A percentile compares a stretch with the other conserved stretches of the same genome.
These are phyloP conservation scores for Hyla sarda DNA, from an alignment of 2,113 vertebrate species.

Conservation along the genomic window DNA sequence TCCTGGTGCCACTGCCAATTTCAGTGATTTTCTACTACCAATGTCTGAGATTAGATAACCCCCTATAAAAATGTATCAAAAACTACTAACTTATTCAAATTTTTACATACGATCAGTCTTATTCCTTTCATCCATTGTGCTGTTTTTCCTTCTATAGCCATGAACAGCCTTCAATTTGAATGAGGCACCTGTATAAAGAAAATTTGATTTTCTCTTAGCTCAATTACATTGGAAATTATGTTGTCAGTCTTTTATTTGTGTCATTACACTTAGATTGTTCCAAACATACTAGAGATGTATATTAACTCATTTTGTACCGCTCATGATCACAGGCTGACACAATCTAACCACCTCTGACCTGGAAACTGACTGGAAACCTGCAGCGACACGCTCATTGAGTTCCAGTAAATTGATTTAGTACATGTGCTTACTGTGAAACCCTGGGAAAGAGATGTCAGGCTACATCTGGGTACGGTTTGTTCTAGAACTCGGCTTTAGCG, in stretches of 20 bases:
- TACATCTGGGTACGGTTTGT: neutral
- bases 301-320: neutral
- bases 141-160: too few species aligned
- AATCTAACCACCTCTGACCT: constrained; percentile 22
- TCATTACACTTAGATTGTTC: neutral
- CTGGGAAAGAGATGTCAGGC: neutral
- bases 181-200: neutral
- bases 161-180: too few species aligned
- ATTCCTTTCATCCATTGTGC: neutral
- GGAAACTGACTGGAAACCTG: constrained; percentile 3
- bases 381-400: constrained; percentile 3
- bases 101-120: neutral
- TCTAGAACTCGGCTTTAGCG: neutral
- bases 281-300: constrained; percentile 5
- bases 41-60: neutral
- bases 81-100: neutral
- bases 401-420: constrained; percentile 30
- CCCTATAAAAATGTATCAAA: neutral
- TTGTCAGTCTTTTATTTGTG: neutral
- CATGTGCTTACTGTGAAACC: constrained; percentile 20
- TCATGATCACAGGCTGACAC: constrained; percentile 15
- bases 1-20: too few species aligned
- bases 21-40: too few species aligned
- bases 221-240: neutral
- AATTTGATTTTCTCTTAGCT: neutral